A percentile compares a stretch with the other conserved stretches of the same genome.
phyloP scores from a whole-genome alignment of 1,140 invertebrate genomes.

The Hypsibius dujardini region DNA sequence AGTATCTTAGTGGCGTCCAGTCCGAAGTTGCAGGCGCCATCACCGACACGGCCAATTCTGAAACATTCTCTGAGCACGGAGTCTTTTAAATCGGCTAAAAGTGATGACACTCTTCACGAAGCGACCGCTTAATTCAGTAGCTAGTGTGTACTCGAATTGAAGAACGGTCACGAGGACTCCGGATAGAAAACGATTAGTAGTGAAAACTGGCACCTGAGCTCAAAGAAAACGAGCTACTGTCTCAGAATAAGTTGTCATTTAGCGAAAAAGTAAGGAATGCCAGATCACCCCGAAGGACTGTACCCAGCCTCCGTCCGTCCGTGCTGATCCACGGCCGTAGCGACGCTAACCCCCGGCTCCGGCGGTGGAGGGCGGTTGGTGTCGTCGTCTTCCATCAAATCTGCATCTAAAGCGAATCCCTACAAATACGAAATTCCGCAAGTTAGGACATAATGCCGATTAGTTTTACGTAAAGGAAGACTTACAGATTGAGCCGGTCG shows the following conservation, averaged over 20 bases:
- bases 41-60: not conserved
- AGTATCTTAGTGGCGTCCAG: too few species aligned
- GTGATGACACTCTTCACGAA: not conserved
- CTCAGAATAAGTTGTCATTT: too few species aligned
- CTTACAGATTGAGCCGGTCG: slow-evolving; percentile 14
- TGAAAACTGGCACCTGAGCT: too few species aligned
- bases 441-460: not conserved
- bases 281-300: too few species aligned
- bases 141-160: too few species aligned
- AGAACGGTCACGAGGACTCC: too few species aligned
- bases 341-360: slow-evolving; percentile 3
- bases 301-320: not conserved
- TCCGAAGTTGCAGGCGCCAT: not conserved
- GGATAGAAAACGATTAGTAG: too few species aligned
- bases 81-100: slow-evolving; percentile 14
- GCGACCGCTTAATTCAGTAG: too few species aligned
- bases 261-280: too few species aligned
- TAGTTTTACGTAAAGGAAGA: not conserved
- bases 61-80: not conserved
- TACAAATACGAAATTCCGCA: not conserved
- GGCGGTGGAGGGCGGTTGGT: not conserved
- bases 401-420: not conserved
- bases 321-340: not conserved
- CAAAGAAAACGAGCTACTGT: too few species aligned
- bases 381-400: not conserved